Conservation (phyloP, 2,797 vertebrate species). For the Tamandua tetradactyla region DNA sequence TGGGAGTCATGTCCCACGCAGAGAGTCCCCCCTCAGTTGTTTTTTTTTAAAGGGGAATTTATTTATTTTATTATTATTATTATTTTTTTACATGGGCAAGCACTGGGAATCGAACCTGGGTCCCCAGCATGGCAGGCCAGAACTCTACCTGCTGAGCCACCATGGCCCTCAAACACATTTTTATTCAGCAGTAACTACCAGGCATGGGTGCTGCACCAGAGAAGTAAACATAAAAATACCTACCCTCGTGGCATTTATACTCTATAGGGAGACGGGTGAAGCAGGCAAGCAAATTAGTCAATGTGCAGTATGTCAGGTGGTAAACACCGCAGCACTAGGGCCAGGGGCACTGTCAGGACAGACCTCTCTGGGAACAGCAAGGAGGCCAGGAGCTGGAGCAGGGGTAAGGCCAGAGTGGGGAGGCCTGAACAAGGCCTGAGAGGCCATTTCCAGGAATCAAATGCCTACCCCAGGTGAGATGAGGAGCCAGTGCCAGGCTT, state of each 20-base stretch:
- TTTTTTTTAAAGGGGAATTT: no score
- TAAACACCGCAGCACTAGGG: rapidly evolving
- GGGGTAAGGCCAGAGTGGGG: neutral
- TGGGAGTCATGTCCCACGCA: no score
- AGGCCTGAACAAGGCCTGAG: rapidly evolving
- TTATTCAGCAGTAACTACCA: neutral
- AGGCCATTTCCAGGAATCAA: neutral
- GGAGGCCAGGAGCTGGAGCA: neutral
- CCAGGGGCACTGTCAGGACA: neutral
- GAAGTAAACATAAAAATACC: neutral
- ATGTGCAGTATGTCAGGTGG: neutral
- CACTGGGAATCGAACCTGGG: no score
- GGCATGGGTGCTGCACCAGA: neutral
- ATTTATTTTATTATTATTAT: no score
- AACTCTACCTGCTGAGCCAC: no score
- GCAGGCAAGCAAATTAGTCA: neutral
- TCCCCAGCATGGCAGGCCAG: no score
- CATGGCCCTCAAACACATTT: neutral
- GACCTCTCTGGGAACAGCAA: neutral
- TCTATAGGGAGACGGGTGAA: rapidly evolving
- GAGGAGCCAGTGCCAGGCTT: neutral
- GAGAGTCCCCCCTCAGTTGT: no score
- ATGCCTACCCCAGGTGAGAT: neutral
- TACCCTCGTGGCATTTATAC: rapidly evolving
- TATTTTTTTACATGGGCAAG: no score